Evolutionary conservation across 2,113 vertebrate genomes (phyloP).

Genomic region (Corythoichthys haematopterus): DNA sequence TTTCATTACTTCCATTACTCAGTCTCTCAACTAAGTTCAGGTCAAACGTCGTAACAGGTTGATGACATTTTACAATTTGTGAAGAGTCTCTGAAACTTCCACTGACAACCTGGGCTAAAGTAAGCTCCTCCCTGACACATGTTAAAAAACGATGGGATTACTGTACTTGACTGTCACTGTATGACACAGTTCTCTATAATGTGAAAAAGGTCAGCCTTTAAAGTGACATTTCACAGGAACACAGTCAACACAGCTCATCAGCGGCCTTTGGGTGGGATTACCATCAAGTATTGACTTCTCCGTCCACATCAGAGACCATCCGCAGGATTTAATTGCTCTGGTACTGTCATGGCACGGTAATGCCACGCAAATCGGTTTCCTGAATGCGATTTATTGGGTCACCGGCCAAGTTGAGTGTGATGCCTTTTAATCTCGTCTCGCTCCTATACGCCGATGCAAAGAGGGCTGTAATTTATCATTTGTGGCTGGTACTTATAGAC

Average conservation of each 20-base stretch:
- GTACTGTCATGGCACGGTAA: slow-evolving; percentile 42
- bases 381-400: slow-evolving; percentile 32
- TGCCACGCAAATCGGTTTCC: slow-evolving; percentile 19
- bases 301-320: slow-evolving; percentile 41
- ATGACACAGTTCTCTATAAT: neutral
- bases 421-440: slow-evolving; percentile 53
- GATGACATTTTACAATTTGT: too few species aligned
- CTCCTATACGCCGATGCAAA: slow-evolving; percentile 21
- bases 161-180: neutral
- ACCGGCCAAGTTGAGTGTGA: slow-evolving; percentile 12
- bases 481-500: slow-evolving; percentile 29
- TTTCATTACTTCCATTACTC: too few species aligned
- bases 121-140: neutral
- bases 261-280: slow-evolving; percentile 30
- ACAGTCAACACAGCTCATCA: slow-evolving; percentile 23
- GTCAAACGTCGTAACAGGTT: too few species aligned
- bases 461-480: slow-evolving; percentile 50
- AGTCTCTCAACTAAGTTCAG: too few species aligned
- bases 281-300: slow-evolving; percentile 44
- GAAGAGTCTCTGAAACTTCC: too few species aligned
- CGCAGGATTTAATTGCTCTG: slow-evolving; percentile 17
- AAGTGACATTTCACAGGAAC: slow-evolving; percentile 29
- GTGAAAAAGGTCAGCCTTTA: slow-evolving; percentile 17
- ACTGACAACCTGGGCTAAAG: too few species aligned
- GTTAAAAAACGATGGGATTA: neutral